Percentiles rank a stretch among this genome's conserved stretches.
These are phyloP conservation scores for Rhopalosiphum maidis DNA, from an alignment of 1,140 invertebrate species.

Conservation along the genomic window DNA sequence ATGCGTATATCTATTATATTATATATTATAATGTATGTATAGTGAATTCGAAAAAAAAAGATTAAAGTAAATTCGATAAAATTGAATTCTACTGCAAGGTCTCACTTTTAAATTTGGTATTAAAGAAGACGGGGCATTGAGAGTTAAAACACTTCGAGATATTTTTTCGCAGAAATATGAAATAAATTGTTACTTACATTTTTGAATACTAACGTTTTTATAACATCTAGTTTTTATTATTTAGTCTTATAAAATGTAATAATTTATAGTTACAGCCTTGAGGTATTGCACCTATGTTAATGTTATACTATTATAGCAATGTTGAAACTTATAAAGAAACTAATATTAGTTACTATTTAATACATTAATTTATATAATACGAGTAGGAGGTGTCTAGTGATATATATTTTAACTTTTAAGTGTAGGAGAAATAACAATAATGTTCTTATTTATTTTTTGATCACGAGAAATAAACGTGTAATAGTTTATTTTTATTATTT, in stretches of 20 bases:
- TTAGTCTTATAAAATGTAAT: not conserved
- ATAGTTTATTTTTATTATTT: not conserved
- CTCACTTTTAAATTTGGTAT: not conserved
- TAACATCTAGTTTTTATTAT: not conserved
- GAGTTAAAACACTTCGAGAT: not conserved
- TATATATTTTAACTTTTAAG: not conserved
- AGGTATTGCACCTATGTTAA: not conserved
- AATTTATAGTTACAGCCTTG: not conserved
- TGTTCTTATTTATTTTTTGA: not conserved
- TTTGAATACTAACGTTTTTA: not conserved
- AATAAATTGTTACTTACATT: not conserved
- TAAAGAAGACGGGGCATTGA: not conserved
- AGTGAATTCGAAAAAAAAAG: no score
- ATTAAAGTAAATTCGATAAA: not conserved
- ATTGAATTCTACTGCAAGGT: not conserved
- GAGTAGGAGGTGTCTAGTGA: not conserved
- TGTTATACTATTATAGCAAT: not conserved
- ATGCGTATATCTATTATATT: not conserved
- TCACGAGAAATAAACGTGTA: not conserved
- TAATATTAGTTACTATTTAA: not conserved
- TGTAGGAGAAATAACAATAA: not conserved
- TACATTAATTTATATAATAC: not conserved
- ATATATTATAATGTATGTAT: not conserved
- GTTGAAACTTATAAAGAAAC: not conserved
- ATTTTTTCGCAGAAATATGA: not conserved